Conservation (phyloP, 64 coral and sea anemone species). For the Montipora foliosa region DNA sequence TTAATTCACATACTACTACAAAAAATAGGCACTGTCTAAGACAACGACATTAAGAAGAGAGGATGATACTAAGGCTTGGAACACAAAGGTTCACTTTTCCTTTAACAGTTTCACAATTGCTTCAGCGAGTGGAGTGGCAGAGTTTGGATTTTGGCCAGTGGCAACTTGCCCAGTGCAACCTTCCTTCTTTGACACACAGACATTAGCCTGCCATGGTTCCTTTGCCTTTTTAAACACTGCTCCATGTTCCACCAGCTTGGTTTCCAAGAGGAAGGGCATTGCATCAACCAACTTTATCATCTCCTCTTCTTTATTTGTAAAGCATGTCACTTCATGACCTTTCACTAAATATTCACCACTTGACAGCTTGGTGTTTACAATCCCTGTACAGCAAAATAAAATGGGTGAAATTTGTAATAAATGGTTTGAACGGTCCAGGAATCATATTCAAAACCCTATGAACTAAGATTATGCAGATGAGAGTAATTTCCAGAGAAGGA, state of each 20-base stretch:
- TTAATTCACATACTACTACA: too few relatives aligned
- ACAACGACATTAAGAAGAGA: too few relatives aligned
- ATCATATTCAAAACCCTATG: too few relatives aligned
- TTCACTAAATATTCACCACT: constrained; percentile 94
- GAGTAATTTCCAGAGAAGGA: too few relatives aligned
- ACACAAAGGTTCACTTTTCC: neutral
- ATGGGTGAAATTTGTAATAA: neutral
- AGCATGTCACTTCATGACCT: constrained; percentile 85
- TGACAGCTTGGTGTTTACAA: constrained; percentile 92
- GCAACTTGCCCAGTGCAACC: neutral
- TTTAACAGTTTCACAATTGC: constrained; percentile 78
- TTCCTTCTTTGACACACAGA: constrained; percentile 43
- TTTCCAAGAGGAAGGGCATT: constrained; percentile 96
- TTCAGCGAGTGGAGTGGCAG: constrained; percentile 87
- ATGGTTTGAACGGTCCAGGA: too few relatives aligned
- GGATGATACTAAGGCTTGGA: neutral
- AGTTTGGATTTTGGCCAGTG: constrained; percentile 94
- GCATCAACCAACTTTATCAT: constrained; percentile 62
- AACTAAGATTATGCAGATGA: too few relatives aligned
- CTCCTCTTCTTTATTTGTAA: constrained; percentile 87
- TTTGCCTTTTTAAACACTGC: constrained; percentile 61
- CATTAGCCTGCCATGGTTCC: constrained; percentile 54
- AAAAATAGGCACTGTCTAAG: too few relatives aligned
- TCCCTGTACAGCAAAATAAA: constrained; percentile 55
- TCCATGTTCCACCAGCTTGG: constrained; percentile 75